These are phyloP conservation scores for Peromyscus eremicus DNA, from an alignment of 2,797 vertebrate species.

Conservation along the genomic window DNA sequence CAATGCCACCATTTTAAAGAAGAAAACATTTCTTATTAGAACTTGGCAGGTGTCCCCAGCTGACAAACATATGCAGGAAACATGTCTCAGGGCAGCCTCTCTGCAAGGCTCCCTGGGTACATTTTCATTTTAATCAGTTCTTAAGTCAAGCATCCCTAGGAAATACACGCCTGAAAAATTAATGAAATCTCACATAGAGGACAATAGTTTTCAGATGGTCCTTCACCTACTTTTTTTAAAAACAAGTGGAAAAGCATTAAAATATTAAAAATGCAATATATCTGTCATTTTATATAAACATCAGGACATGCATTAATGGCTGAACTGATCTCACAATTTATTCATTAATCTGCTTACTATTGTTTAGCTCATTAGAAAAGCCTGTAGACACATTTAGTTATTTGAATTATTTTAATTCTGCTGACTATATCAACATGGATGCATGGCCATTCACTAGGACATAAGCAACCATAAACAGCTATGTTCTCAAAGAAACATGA, in stretches of 20 bases:
- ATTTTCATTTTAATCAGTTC: conserved; percentile 88
- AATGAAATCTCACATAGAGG: conserved; percentile 81
- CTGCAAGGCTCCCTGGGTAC: conserved; percentile 80
- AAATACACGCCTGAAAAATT: conserved; percentile 84
- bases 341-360: conserved; percentile 78
- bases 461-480: neutral
- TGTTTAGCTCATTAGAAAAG: conserved; percentile 75
- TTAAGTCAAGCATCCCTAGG: conserved; percentile 85
- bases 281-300: neutral
- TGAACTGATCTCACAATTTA: conserved; percentile 14
- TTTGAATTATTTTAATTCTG: conserved; percentile 67
- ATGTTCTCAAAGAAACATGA: neutral
- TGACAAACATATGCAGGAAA: conserved; percentile 75
- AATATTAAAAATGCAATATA: conserved; percentile 41
- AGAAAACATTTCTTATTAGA: conserved; percentile 79
- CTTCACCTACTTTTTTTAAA: conserved; percentile 50
- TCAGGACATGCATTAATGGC: neutral
- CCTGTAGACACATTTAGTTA: conserved; percentile 65
- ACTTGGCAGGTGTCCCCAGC: conserved; percentile 78
- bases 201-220: conserved; percentile 81
- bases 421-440: neutral
- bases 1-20: conserved; percentile 81
- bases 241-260: conserved; percentile 56
- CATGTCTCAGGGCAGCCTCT: conserved; percentile 69
- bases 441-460: too few species aligned